Conservation (phyloP, 2,797 vertebrate genomes). For the Mormyrops attenuatus region DNA sequence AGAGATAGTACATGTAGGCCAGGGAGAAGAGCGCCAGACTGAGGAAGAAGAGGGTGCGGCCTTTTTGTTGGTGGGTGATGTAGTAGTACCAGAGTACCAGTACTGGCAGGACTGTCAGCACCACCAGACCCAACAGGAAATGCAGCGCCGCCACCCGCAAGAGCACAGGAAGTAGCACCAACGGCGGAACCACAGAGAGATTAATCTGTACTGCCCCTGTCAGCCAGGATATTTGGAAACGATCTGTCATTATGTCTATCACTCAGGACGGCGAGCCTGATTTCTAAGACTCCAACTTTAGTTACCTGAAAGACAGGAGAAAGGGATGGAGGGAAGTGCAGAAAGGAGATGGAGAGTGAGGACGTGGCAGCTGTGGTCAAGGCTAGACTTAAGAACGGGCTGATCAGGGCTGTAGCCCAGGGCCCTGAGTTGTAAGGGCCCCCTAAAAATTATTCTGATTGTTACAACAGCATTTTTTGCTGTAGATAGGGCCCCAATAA, state of each 20-base stretch:
- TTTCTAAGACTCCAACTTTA: slow-evolving; percentile 68
- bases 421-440: neutral
- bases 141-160: slow-evolving; percentile 83
- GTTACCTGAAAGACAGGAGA: slow-evolving; percentile 64
- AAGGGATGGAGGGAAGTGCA: neutral
- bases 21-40: slow-evolving; percentile 90
- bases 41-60: slow-evolving; percentile 84
- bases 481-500: neutral
- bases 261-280: slow-evolving; percentile 69
- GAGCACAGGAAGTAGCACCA: slow-evolving; percentile 79
- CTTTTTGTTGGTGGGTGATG: slow-evolving; percentile 85
- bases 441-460: neutral
- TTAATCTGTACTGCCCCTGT: slow-evolving; percentile 77
- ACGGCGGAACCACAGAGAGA: slow-evolving; percentile 78
- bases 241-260: slow-evolving; percentile 65
- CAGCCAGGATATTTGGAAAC: slow-evolving; percentile 83
- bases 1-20: slow-evolving; percentile 89
- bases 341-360: neutral
- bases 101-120: slow-evolving; percentile 71
- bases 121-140: slow-evolving; percentile 69
- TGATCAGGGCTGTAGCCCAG: neutral
- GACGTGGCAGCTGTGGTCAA: neutral
- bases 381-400: neutral
- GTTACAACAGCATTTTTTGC: neutral
- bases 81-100: slow-evolving; percentile 93